These are phyloP conservation scores for Corydoras sp. DNA, from an alignment of 2,113 vertebrate genomes.

Conservation along the genomic window DNA sequence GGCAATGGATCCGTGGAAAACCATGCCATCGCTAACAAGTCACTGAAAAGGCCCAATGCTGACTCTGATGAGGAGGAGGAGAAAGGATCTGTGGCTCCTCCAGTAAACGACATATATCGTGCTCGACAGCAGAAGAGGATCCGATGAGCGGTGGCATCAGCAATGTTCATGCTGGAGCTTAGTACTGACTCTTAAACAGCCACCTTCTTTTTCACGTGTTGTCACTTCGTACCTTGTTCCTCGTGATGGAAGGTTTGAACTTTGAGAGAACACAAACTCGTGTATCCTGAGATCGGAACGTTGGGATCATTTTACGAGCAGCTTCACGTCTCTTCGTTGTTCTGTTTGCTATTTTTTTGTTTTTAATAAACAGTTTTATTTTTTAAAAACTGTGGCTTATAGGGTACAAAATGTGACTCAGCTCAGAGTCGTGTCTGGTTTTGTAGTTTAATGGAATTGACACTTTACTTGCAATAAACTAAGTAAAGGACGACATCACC, in stretches of 20 bases:
- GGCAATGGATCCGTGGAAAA: conserved; percentile 91
- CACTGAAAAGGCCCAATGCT: conserved; percentile 91
- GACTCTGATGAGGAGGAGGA: conserved; percentile 97
- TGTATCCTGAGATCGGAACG: background rate
- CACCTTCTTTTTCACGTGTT: background rate
- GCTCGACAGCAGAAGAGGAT: conserved; percentile 96
- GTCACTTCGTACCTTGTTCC: conserved; percentile 7
- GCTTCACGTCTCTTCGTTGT: conserved; percentile 50
- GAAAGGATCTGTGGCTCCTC: conserved; percentile 90
- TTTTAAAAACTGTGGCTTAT: conserved; percentile 88
- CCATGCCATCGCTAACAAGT: conserved; percentile 75
- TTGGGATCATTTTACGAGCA: conserved; percentile 25
- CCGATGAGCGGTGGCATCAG: conserved; percentile 67
- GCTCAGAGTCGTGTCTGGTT: conserved; percentile 76
- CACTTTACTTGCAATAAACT: conserved; percentile 84
- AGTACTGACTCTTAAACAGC: conserved; percentile 20
- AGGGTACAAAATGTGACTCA: conserved; percentile 79
- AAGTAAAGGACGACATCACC: conserved; percentile 18
- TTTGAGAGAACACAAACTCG: conserved; percentile 15
- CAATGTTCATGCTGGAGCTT: background rate
- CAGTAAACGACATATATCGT: conserved; percentile 95
- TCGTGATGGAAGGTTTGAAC: conserved; percentile 16
- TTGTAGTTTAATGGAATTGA: conserved; percentile 81
- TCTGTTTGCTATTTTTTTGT: conserved; percentile 60
- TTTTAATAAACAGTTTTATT: conserved; percentile 81